Percentiles rank a stretch among this genome's conserved stretches.
phyloP scores from a whole-genome alignment of 2,113 vertebrate species.

The Plotosus lineatus region DNA sequence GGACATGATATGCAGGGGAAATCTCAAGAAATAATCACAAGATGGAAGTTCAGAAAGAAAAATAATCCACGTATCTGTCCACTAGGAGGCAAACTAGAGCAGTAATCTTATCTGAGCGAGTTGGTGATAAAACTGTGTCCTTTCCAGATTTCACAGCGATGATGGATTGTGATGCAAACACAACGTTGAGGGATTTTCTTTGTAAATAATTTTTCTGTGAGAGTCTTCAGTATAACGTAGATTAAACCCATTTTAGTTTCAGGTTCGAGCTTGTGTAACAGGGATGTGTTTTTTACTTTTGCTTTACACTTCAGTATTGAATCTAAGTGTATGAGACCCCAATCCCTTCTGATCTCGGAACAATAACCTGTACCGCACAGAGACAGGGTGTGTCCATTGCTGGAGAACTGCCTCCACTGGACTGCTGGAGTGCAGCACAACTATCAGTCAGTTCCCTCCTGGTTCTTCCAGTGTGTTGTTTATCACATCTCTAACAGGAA shows the following conservation, averaged over 20 bases:
- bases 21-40: neutral
- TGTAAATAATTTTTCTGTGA: neutral
- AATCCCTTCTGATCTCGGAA: neutral
- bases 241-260: neutral
- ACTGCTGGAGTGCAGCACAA: neutral
- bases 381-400: neutral
- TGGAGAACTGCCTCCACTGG: neutral
- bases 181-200: neutral
- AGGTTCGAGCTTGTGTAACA: too few relatives aligned
- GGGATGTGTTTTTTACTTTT: too few relatives aligned
- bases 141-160: neutral
- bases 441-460: neutral
- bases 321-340: neutral
- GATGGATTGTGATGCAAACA: neutral
- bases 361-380: neutral
- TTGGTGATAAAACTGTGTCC: neutral
- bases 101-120: neutral
- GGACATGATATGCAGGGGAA: neutral
- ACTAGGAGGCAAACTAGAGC: neutral
- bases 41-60: neutral
- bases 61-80: neutral
- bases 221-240: neutral
- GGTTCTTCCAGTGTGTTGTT: neutral
- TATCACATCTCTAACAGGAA: neutral
- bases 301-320: too few relatives aligned